Base-by-base conservation (phyloP, 2,888 invertebrate genomes). In the Bellardia bayeri region DNA sequence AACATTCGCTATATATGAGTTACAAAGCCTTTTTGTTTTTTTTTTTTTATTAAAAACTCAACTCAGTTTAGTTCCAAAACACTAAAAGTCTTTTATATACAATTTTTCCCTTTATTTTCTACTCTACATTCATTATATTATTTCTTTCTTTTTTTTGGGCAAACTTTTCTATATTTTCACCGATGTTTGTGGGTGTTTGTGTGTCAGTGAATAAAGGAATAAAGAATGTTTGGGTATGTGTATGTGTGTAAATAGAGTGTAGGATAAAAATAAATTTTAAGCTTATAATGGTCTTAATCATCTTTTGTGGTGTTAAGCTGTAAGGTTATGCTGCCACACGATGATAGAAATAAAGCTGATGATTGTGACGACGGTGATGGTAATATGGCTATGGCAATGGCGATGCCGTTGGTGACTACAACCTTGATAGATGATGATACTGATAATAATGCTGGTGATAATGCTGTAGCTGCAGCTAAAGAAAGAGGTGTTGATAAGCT, bases 221-320 rank as follows among this genome's bases (percentile, higher is more conserved):
- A 51, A 16, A 23, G 30, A 4, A 58, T 23, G 30, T 30, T 30
- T 56, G 9, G 33, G 58, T 58, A 3, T 23, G 58, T 56, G 40
- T 61, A 30, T 30, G 1, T 58, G 42, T 58, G 30, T 23, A 42
- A 56, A 51, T 7, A 69, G 16, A 75, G 54, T 74, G 80, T 68
- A 69, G 68, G 71, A 80, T 83, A 78, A 85, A 75, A 85, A 80
- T 79, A 84, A 79, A 84, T 84, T 84, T 79, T 84, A 85, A 85
- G 80, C 85, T 85, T 85, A 85, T 80, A 85, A 79, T 85, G 75
- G 79, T 69, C 80, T 80, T 80, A 85, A 85, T 85, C 79, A 85
- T 85, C 80, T 85, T 80, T 80, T 85, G 79, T 84, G 80, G 74
- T 80, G 85, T 69, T 85, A 85, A 85, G 85, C 85, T 75, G 68